These are phyloP conservation scores for Tapirus indicus DNA, from an alignment of 2,797 vertebrate species.

Conservation along the genomic window DNA sequence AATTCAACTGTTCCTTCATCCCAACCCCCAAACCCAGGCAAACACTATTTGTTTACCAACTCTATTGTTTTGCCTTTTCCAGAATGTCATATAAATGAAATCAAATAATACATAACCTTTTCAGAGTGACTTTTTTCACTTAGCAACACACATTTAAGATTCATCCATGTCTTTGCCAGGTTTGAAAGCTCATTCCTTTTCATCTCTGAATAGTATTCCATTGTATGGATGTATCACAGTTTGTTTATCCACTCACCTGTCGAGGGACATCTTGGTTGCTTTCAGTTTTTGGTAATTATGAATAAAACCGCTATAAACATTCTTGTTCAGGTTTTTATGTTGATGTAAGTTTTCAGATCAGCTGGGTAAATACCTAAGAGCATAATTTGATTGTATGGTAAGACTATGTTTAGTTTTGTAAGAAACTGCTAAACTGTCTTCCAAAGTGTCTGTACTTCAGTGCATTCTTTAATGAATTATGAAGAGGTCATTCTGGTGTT, in stretches of 20 bases:
- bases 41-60: slow-evolving; percentile 1
- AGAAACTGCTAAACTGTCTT: not conserved
- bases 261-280: not conserved
- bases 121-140: not conserved
- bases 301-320: not conserved
- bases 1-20: not conserved
- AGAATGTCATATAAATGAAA: not conserved
- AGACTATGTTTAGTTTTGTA: not conserved
- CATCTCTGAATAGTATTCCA: not conserved
- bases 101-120: not conserved
- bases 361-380: not conserved
- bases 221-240: not conserved
- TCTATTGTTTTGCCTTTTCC: not conserved
- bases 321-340: not conserved
- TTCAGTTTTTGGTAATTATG: not conserved
- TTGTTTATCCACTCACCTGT: not conserved
- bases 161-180: not conserved
- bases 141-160: not conserved
- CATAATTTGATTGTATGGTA: not conserved
- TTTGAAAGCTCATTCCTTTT: not conserved
- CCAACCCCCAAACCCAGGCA: not conserved
- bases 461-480: slow-evolving; percentile 37
- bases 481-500: not conserved
- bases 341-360: slow-evolving; percentile 6
- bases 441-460: not conserved